Evolutionary conservation across 2,888 invertebrate species (phyloP).

Genomic region (Aromia moschata): DNA sequence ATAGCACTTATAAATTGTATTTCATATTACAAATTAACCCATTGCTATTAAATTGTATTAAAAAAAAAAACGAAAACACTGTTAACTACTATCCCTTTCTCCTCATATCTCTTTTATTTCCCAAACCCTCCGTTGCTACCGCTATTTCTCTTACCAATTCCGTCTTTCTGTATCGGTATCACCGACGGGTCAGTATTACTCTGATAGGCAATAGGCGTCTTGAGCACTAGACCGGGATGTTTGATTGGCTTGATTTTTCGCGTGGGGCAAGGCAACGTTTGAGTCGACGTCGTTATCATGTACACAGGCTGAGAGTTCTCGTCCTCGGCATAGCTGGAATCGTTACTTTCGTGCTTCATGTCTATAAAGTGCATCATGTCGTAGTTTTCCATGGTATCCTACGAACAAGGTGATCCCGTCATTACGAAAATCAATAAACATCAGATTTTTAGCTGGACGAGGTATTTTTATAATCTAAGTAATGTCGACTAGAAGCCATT

Average conservation of each 20-base stretch:
- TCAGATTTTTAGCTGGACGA: too few species aligned
- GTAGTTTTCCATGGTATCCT: conserved; percentile 61
- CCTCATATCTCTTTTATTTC: too few species aligned
- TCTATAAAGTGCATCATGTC: conserved; percentile 61
- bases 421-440: too few species aligned
- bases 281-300: conserved; percentile 67
- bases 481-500: too few species aligned
- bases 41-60: too few species aligned
- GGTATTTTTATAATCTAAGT: too few species aligned
- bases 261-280: conserved; percentile 66
- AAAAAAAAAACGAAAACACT: too few species aligned
- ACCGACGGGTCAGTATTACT: conserved; percentile 84
- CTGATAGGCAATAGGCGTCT: conserved; percentile 82
- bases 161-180: conserved; percentile 88
- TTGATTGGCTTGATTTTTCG: conserved; percentile 78
- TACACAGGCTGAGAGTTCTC: conserved; percentile 60
- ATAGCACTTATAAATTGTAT: too few species aligned
- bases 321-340: conserved; percentile 64
- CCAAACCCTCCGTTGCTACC: background rate
- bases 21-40: too few species aligned
- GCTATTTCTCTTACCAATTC: conserved; percentile 76
- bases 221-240: conserved; percentile 77
- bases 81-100: too few species aligned
- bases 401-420: too few species aligned
- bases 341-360: conserved; percentile 61